A percentile compares a stretch with the other conserved stretches of the same genome.
phyloP scores from a whole-genome alignment of 2,113 vertebrate genomes.

The Gymnogyps californianus region DNA sequence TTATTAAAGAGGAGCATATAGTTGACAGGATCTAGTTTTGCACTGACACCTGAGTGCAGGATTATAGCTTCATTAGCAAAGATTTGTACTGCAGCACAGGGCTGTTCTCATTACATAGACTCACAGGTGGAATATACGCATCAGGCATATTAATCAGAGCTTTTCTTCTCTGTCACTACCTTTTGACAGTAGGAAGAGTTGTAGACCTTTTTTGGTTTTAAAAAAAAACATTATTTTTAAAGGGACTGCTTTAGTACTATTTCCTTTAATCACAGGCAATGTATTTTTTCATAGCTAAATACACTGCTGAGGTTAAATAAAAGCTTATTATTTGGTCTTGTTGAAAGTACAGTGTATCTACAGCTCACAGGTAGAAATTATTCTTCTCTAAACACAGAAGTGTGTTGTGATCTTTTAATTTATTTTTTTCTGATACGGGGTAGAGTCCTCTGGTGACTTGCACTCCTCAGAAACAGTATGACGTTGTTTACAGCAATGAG shows the following conservation, averaged over 20 bases:
- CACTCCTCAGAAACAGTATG: neutral
- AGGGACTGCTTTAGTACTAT: neutral
- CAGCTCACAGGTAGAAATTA: neutral
- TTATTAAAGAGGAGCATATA: neutral
- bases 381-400: neutral
- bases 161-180: neutral
- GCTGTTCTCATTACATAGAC: neutral
- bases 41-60: neutral
- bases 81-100: neutral
- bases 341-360: neutral
- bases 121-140: neutral
- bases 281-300: neutral
- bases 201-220: neutral
- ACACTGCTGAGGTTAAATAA: neutral
- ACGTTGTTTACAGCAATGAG: neutral
- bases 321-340: neutral
- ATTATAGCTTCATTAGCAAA: constrained; percentile 33
- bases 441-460: neutral
- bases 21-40: neutral
- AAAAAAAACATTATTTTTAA: neutral
- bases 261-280: neutral
- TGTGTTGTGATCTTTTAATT: neutral
- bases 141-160: neutral
- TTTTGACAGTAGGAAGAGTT: neutral
- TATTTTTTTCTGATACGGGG: neutral